A percentile compares a stretch with the other conserved stretches of the same genome.
phyloP scores from a whole-genome alignment of 2,113 vertebrate genomes.

The Sceloporus undulatus region DNA sequence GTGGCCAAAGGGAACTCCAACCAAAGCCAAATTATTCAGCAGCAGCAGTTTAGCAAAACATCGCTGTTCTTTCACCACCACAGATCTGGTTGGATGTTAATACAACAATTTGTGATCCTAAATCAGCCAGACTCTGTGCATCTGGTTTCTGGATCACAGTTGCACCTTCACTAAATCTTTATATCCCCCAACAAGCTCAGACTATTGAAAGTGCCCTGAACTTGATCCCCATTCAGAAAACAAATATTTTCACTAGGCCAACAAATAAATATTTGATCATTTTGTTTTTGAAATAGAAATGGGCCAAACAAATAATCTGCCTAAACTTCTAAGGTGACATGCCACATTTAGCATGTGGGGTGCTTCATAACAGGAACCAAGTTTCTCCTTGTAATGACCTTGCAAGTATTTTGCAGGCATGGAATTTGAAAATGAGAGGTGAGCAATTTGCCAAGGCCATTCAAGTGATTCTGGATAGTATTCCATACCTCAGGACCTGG shows the following conservation, averaged over 20 bases:
- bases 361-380: no score
- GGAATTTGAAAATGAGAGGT: not conserved
- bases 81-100: no score
- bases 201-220: not conserved
- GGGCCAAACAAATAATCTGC: not conserved
- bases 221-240: not conserved
- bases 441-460: not conserved
- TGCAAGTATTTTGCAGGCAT: not conserved
- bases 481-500: no score
- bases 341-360: not conserved
- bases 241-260: not conserved
- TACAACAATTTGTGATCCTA: not conserved
- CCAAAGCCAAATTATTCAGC: no score
- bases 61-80: no score
- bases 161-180: not conserved
- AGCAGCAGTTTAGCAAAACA: no score
- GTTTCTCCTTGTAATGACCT: not conserved
- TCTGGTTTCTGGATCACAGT: no score
- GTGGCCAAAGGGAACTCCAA: no score
- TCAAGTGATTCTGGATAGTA: not conserved
- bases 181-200: constrained; percentile 1
- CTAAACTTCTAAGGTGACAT: not conserved
- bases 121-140: no score
- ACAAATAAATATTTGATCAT: not conserved
- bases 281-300: not conserved